Conservation (phyloP, 2,797 vertebrate species). For the Onychomys leucogaster region DNA sequence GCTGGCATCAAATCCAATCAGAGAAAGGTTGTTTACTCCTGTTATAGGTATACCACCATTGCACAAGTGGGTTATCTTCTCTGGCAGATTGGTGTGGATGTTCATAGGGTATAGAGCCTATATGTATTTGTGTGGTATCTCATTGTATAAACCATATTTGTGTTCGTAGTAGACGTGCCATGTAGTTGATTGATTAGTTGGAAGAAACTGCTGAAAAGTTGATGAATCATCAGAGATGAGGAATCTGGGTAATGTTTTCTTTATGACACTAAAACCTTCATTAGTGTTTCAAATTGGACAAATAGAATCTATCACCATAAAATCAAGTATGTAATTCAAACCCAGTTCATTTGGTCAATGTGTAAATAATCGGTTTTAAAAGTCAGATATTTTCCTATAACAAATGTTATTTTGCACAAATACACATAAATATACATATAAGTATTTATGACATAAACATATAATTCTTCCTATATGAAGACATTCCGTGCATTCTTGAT, state of each 20-base stretch:
- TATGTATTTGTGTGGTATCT: background rate
- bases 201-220: background rate
- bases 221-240: background rate
- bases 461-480: background rate
- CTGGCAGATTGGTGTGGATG: background rate
- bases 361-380: background rate
- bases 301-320: background rate
- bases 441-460: background rate
- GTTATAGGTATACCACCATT: background rate
- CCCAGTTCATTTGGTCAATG: background rate
- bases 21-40: background rate
- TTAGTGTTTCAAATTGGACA: background rate
- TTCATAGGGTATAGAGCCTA: background rate
- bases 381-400: background rate
- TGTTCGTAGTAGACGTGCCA: background rate
- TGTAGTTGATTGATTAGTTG: background rate
- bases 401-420: background rate
- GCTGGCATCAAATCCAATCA: background rate
- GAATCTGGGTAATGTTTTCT: background rate
- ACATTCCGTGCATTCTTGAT: background rate
- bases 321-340: constrained; percentile 8
- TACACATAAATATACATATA: background rate
- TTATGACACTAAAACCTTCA: background rate
- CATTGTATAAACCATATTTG: background rate
- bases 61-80: background rate